Evolutionary conservation across 2,797 vertebrate genomes (phyloP).

Genomic region (Melanotaenia boesemani): DNA sequence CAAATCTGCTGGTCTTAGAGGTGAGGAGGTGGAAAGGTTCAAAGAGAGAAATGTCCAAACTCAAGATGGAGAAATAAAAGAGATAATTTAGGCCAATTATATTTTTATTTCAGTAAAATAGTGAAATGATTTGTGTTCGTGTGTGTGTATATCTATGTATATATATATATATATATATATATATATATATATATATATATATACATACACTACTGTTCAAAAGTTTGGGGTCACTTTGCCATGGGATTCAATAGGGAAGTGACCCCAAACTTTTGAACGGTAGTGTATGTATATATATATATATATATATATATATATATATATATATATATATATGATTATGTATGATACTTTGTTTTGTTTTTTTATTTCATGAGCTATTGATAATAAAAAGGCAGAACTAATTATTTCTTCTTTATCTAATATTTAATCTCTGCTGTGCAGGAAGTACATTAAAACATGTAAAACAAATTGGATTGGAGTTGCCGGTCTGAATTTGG

Average conservation of each 20-base stretch:
- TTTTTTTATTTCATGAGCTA: too few species aligned
- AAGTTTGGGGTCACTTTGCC: too few species aligned
- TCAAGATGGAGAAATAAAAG: background rate
- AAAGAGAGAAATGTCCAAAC: background rate
- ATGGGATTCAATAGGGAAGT: too few species aligned
- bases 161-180: too few species aligned
- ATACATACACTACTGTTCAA: too few species aligned
- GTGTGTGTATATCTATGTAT: too few species aligned
- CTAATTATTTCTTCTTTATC: background rate
- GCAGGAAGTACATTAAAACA: background rate
- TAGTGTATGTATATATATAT: too few species aligned
- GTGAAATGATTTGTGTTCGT: background rate
- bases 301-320: too few species aligned
- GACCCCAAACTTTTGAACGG: too few species aligned
- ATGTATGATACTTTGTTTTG: too few species aligned
- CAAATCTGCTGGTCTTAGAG: background rate
- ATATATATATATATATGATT: too few species aligned
- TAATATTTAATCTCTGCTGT: background rate
- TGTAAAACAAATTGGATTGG: background rate
- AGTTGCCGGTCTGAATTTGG: constrained; percentile 8
- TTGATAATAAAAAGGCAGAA: background rate
- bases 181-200: too few species aligned
- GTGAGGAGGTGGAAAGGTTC: background rate
- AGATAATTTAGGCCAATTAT: background rate
- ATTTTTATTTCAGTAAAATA: background rate